Evolutionary conservation across 2,113 vertebrate species (phyloP).

Genomic region (Enhydra lutris): DNA sequence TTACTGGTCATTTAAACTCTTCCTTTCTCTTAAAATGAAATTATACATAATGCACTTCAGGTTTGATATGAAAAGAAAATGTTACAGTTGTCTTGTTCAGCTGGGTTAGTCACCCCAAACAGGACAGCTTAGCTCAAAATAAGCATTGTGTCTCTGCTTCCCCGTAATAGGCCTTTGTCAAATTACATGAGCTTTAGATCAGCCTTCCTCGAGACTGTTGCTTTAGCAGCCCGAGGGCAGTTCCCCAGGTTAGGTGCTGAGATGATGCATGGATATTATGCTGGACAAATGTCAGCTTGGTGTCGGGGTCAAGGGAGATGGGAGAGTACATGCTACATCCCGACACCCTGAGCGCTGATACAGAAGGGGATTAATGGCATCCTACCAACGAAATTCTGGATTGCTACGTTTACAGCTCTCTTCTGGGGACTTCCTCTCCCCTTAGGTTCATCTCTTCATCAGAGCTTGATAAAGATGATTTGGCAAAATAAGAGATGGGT

Average conservation of each 20-base stretch:
- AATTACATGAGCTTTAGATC: background rate
- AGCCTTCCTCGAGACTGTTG: background rate
- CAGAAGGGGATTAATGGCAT: background rate
- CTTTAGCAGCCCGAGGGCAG: background rate
- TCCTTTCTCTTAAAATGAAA: constrained; percentile 17
- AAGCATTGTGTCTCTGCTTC: background rate
- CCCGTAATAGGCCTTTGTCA: background rate
- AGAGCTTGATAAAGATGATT: background rate
- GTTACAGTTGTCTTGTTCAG: background rate
- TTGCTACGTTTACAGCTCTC: background rate
- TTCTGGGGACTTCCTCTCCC: background rate
- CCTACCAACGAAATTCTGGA: background rate
- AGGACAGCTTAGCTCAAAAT: background rate
- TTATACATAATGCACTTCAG: background rate
- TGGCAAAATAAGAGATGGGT: background rate
- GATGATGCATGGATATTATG: too few species aligned
- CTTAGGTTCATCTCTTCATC: background rate
- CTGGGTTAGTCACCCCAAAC: background rate
- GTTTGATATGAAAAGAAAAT: background rate
- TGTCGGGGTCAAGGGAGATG: background rate
- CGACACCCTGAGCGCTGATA: background rate
- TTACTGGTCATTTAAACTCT: background rate
- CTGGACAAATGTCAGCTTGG: background rate
- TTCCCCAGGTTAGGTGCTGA: background rate
- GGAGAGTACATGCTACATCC: background rate